Base-by-base conservation (phyloP, 1,140 invertebrate species). In the Diprion similis region DNA sequence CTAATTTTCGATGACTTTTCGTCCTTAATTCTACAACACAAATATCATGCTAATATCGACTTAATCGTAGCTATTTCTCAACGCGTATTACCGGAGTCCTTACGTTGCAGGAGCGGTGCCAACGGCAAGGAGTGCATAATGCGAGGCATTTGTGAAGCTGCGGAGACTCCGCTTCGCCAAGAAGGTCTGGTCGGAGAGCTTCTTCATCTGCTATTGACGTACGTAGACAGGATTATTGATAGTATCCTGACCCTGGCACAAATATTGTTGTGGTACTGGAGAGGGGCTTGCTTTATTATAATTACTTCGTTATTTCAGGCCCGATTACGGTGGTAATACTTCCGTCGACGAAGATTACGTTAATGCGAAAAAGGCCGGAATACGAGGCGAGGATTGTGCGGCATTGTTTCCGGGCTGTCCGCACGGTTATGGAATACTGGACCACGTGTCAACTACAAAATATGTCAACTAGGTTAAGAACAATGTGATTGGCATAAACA, bases 131-230 rank as follows among this genome's bases (percentile, higher is more conserved):
- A 84, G 51, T 90, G 89, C 78, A 75, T 90, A 75, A 84, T 86
- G 76, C 85, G 84, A 77, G 85, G 83, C 73, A 87, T 90, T 74
- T 90, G 89, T 77, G 87, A 90, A 73, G 83, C 85, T 65, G 88
- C 88, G 8, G 82, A 80, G 68, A 76, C 81, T 70, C 80, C 89
- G 65, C 75, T 90, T 73, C 78, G 79, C 71, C 86, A 89, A 73
- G 84, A 89, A 68, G 88, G 89, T 70, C 81, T 90, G 48, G 72
- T 90, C 1, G 89, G 88, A 48, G 86, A 90, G 77, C 81, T 90
- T 71, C 75, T 90, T 59, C 86, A 90, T 75, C 83, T 89, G 72
- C 77, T 90, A 71, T 78, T 90, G 71, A 89, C 87, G 89, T 89
- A 81, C 87, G 84, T 83, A 70, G 11, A 68, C 17, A 77, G 48